Conservation (phyloP, 35 echinoderm and acorn worm genomes). For the Heliocidaris erythrogramma region DNA sequence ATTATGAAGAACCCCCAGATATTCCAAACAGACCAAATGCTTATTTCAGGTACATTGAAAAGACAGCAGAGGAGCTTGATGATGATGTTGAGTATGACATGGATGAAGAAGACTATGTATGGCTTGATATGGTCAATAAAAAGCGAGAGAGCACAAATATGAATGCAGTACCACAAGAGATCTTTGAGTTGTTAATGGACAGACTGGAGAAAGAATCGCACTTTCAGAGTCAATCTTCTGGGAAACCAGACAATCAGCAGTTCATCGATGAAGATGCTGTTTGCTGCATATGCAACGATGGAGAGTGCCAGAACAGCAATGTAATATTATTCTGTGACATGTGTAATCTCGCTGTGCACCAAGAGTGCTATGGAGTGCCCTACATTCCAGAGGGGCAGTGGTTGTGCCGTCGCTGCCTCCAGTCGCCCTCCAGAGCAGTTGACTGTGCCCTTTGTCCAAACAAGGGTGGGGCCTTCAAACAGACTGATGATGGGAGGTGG, state of each 20-base stretch:
- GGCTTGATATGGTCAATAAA: slow-evolving; percentile 94
- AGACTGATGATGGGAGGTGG: slow-evolving; percentile 97
- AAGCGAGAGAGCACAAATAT: slow-evolving; percentile 69
- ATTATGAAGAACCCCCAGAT: slow-evolving; percentile 92
- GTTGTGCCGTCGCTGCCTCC: slow-evolving; percentile 93
- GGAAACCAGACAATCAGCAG: slow-evolving; percentile 80
- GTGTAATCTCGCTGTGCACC: slow-evolving; percentile 99
- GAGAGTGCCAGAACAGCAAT: slow-evolving; percentile 99
- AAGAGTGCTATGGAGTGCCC: slow-evolving; percentile 99
- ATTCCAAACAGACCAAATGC: slow-evolving; percentile 70
- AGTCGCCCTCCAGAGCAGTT: slow-evolving; percentile 95
- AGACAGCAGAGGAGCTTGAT: slow-evolving; percentile 92
- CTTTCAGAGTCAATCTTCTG: slow-evolving; percentile 94
- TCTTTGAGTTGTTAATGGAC: slow-evolving; percentile 98
- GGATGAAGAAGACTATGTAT: slow-evolving; percentile 98
- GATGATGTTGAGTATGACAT: slow-evolving; percentile 99
- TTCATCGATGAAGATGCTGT: slow-evolving; percentile 99
- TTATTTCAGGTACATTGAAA: slow-evolving; percentile 96
- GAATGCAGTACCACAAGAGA: slow-evolving; percentile 78
- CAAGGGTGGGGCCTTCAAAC: slow-evolving; percentile 98
- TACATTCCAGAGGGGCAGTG: slow-evolving; percentile 99
- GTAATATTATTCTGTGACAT: slow-evolving; percentile 99
- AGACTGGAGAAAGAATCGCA: slow-evolving; percentile 97
- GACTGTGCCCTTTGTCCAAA: slow-evolving; percentile 99
- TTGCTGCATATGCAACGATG: slow-evolving; percentile 97